A percentile compares a stretch with the other conserved stretches of the same genome.
These are phyloP conservation scores for Galleria mellonella DNA, from an alignment of 1,140 invertebrate species.

Conservation along the genomic window DNA sequence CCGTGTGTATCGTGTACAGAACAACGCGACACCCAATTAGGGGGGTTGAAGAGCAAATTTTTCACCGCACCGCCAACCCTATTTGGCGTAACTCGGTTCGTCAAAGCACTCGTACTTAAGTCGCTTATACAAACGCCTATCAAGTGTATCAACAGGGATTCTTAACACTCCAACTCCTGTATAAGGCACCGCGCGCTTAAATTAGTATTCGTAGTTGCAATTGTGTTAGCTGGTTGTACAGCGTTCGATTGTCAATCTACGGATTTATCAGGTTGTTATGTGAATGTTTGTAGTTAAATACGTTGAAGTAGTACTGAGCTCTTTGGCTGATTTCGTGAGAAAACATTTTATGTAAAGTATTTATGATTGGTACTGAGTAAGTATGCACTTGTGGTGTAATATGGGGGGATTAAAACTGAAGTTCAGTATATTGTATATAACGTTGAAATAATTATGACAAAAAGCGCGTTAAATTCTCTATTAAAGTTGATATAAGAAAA, in stretches of 20 bases:
- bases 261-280: conserved; percentile 62
- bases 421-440: no score
- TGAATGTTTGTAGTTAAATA: conserved; percentile 24
- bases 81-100: conserved; percentile 56
- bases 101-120: conserved; percentile 48
- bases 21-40: conserved; percentile 60
- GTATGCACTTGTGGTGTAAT: no score
- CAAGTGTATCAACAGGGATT: conserved; percentile 43
- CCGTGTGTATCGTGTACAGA: conserved; percentile 20
- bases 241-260: conserved; percentile 53
- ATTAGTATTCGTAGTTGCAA: conserved; percentile 66
- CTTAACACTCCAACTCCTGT: conserved; percentile 56
- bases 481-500: no score
- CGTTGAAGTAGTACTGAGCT: no score
- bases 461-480: no score
- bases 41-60: conserved; percentile 65
- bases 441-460: no score
- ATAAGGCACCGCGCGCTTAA: conserved; percentile 62
- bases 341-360: no score
- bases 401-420: no score
- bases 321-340: no score
- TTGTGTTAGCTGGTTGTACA: conserved; percentile 41
- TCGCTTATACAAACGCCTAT: conserved; percentile 66
- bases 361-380: no score
- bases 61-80: conserved; percentile 58